phyloP scores from a whole-genome alignment of 2,113 vertebrate species.

The Dasypus novemcinctus region DNA sequence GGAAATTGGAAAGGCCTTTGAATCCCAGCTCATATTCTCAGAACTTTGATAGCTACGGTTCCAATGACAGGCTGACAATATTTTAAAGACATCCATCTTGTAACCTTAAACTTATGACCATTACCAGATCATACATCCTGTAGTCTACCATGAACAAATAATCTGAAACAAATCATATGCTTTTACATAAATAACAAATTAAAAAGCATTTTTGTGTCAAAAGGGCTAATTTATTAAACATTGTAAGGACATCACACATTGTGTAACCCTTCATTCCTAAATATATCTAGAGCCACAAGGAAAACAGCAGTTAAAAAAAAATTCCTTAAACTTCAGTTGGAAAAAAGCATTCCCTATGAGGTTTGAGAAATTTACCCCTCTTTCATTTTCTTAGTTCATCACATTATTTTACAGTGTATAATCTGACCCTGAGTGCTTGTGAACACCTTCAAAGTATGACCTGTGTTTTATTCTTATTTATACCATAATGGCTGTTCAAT shows the following conservation, averaged over 20 bases:
- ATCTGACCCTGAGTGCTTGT: neutral
- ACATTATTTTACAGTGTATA: neutral
- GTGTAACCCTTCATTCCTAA: neutral
- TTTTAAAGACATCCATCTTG: neutral
- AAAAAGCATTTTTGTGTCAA: constrained; percentile 1
- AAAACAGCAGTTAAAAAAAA: neutral
- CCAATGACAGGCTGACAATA: neutral
- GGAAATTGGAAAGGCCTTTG: neutral
- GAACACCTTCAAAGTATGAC: neutral
- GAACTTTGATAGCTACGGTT: neutral
- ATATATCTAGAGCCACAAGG: neutral
- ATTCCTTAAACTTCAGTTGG: neutral
- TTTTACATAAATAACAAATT: neutral
- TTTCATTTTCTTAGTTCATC: neutral
- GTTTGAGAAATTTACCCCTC: neutral
- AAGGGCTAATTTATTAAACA: neutral
- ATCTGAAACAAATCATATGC: neutral
- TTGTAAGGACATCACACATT: neutral
- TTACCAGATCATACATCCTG: neutral
- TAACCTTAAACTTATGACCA: neutral
- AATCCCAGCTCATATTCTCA: neutral
- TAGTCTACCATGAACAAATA: neutral
- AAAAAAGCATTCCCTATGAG: neutral
- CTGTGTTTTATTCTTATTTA: neutral
- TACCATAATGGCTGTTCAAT: neutral